These are phyloP conservation scores for Agonopterix arenella DNA, from an alignment of 2,888 invertebrate genomes.

Conservation along the genomic window DNA sequence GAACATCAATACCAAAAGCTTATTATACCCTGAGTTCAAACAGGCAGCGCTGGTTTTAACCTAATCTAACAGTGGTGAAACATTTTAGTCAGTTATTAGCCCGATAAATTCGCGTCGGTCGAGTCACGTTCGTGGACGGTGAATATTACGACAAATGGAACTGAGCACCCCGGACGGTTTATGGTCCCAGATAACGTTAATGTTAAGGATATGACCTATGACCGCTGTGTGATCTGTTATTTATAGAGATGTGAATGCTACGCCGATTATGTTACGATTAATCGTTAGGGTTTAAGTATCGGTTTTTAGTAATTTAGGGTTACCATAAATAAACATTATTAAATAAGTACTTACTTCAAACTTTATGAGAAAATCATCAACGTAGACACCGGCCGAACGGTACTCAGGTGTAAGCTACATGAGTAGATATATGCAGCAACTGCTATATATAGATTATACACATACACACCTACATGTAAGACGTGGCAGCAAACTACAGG, in stretches of 20 bases:
- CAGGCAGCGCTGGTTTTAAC: conserved; percentile 1
- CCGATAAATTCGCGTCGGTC: conserved; percentile 9
- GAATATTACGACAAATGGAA: conserved; percentile 37
- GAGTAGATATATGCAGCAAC: too few relatives aligned
- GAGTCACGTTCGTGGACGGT: conserved; percentile 10
- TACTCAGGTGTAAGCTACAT: too few relatives aligned
- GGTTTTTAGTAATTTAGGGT: too few relatives aligned
- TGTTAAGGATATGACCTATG: conserved; percentile 45
- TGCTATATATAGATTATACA: too few relatives aligned
- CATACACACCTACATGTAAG: too few relatives aligned
- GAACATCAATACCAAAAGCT: too few relatives aligned
- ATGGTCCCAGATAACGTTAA: conserved; percentile 46
- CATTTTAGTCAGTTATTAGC: conserved; percentile 15
- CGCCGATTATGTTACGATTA: neutral
- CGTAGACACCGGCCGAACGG: too few relatives aligned
- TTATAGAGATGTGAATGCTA: conserved; percentile 7
- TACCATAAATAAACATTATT: too few relatives aligned
- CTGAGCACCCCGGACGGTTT: conserved; percentile 28
- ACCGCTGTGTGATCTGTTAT: conserved; percentile 24
- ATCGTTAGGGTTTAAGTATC: conserved; percentile 1
- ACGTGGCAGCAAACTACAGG: too few relatives aligned
- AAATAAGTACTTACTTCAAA: too few relatives aligned
- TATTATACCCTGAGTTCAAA: neutral
- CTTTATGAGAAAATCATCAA: too few relatives aligned
- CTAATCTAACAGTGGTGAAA: conserved; percentile 9